These are phyloP conservation scores for Caenorhabditis zanzibari DNA, from an alignment of 2,888 invertebrate species.

Conservation along the genomic window DNA sequence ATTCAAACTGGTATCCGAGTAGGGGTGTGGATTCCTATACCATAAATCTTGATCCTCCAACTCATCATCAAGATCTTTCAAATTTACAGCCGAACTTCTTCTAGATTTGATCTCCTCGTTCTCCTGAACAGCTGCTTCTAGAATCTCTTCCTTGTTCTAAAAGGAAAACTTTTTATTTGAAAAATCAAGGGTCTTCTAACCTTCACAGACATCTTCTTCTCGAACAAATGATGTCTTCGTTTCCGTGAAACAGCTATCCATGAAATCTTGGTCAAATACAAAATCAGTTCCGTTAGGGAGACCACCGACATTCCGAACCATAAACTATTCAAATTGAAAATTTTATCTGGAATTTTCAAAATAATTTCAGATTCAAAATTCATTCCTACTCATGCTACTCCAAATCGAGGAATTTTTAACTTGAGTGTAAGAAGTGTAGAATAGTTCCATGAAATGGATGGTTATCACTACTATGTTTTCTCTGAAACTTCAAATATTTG, in stretches of 20 bases:
- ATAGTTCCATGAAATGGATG: conserved; percentile 49
- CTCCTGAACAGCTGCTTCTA: conserved; percentile 32
- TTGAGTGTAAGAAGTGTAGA: conserved; percentile 52
- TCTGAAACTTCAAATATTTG: conserved; percentile 12
- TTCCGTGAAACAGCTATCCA: conserved; percentile 41
- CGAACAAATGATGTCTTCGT: conserved; percentile 42
- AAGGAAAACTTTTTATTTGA: background rate
- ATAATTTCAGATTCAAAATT: background rate
- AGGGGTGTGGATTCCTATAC: conserved; percentile 31
- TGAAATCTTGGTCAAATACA: conserved; percentile 30
- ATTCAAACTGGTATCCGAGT: conserved; percentile 33
- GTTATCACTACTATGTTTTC: conserved; percentile 54
- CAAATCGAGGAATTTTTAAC: conserved; percentile 45
- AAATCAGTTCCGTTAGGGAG: conserved; percentile 38
- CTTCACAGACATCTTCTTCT: conserved; percentile 46
- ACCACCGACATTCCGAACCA: conserved; percentile 63
- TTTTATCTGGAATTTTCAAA: conserved; percentile 10
- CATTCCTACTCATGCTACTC: conserved; percentile 20
- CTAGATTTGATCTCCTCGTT: conserved; percentile 33
- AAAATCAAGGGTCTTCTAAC: background rate
- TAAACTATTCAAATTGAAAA: conserved; percentile 51
- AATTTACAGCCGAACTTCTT: conserved; percentile 31
- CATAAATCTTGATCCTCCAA: conserved; percentile 21
- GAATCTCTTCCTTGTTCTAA: conserved; percentile 23
- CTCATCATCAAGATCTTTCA: conserved; percentile 17